A percentile compares a stretch with the other conserved stretches of the same genome.
phyloP scores from a whole-genome alignment of 2,888 invertebrate species.

The Caenorhabditis uteleia region DNA sequence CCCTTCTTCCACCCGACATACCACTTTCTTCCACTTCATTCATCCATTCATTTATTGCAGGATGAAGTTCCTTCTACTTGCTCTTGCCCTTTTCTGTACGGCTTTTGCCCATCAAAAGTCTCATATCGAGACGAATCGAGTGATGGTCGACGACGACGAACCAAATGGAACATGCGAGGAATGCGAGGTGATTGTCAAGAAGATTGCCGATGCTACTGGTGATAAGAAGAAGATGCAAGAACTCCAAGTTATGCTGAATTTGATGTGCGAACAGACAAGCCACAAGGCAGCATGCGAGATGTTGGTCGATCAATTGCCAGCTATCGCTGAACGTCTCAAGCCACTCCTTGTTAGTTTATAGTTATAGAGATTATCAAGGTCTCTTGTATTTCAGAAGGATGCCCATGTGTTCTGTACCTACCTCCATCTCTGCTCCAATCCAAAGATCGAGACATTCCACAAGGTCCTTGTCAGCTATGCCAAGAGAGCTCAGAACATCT shows the following conservation, averaged over 20 bases:
- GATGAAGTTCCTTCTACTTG: slow-evolving; percentile 37
- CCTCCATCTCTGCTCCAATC: slow-evolving; percentile 63
- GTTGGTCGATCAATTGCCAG: slow-evolving; percentile 62
- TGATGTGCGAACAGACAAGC: slow-evolving; percentile 57
- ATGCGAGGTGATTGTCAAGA: slow-evolving; percentile 55
- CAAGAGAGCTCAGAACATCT: slow-evolving; percentile 39
- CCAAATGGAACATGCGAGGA: slow-evolving; percentile 47
- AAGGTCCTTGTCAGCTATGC: slow-evolving; percentile 57
- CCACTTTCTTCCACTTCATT: no score
- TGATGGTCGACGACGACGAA: slow-evolving; percentile 14
- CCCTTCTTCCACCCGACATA: no score
- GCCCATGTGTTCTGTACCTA: slow-evolving; percentile 56
- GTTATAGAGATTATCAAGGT: background rate
- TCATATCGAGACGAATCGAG: slow-evolving; percentile 50
- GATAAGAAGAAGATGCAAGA: slow-evolving; percentile 61
- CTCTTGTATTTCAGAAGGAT: slow-evolving; percentile 52
- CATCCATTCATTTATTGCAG: slow-evolving; percentile 4
- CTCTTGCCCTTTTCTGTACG: slow-evolving; percentile 14
- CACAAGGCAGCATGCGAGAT: slow-evolving; percentile 63
- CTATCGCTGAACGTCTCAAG: slow-evolving; percentile 58
- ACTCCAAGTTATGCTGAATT: slow-evolving; percentile 50
- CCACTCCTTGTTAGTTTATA: slow-evolving; percentile 60
- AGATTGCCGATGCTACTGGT: slow-evolving; percentile 55
- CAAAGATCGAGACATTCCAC: slow-evolving; percentile 59
- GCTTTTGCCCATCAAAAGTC: slow-evolving; percentile 29